phyloP scores from a whole-genome alignment of 2,113 vertebrate genomes.

The Rhombomys opimus region DNA sequence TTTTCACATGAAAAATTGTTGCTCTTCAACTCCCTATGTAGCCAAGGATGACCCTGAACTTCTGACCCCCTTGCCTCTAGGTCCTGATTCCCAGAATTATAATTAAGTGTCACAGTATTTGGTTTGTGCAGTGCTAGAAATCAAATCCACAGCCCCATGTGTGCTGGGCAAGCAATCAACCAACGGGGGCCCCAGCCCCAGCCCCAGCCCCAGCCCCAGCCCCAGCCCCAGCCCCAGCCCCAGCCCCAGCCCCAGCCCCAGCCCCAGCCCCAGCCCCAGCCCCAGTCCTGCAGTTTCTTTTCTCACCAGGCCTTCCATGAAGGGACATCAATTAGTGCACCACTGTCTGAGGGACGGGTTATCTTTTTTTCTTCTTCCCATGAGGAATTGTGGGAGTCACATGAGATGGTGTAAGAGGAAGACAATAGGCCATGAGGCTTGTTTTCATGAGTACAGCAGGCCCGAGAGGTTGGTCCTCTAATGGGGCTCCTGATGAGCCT shows the following conservation, averaged over 20 bases:
- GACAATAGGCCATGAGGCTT: neutral
- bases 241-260: neutral
- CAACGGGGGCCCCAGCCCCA: neutral
- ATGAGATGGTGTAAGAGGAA: neutral
- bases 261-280: too few species aligned
- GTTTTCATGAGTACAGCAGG: neutral
- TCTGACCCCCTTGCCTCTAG: neutral
- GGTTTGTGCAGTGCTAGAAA: too few species aligned
- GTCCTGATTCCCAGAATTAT: neutral
- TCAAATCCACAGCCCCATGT: neutral
- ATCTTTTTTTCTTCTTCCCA: neutral
- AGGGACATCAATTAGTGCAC: neutral
- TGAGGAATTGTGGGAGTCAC: neutral
- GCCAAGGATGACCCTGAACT: neutral
- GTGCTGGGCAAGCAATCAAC: too few species aligned
- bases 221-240: neutral
- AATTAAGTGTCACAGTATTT: neutral
- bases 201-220: too few species aligned
- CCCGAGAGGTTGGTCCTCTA: fast-evolving
- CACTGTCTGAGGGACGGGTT: neutral
- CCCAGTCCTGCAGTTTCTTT: neutral
- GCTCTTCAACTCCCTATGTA: neutral
- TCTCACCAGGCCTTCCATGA: neutral
- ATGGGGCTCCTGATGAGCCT: neutral
- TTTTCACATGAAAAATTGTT: neutral